phyloP scores from a whole-genome alignment of 2,797 vertebrate species.

The Clarias pachynema region DNA sequence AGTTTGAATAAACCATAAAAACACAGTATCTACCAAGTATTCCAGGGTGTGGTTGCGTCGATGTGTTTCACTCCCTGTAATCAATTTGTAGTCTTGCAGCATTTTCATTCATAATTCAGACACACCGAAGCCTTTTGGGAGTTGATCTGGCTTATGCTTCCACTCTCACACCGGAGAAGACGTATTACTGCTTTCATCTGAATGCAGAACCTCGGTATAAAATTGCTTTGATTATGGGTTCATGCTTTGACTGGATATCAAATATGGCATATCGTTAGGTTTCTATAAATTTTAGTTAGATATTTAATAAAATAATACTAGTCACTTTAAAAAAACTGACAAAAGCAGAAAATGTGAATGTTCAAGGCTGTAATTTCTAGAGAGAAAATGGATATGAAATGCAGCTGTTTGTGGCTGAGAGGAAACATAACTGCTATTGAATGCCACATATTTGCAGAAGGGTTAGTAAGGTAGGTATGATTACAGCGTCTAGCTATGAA shows the following conservation, averaged over 20 bases:
- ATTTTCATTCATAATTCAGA: neutral
- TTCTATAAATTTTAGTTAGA: neutral
- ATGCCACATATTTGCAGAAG: constrained; percentile 3
- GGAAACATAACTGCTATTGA: neutral
- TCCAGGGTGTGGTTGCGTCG: neutral
- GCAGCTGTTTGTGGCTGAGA: neutral
- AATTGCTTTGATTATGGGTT: neutral
- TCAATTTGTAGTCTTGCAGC: neutral
- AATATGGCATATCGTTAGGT: neutral
- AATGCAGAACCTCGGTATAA: neutral
- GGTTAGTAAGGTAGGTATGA: neutral
- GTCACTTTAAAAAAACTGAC: neutral
- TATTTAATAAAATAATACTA: neutral
- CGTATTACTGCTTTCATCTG: neutral
- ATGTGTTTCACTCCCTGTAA: neutral
- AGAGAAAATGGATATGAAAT: neutral
- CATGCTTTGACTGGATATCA: neutral
- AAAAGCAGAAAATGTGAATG: neutral
- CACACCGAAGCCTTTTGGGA: neutral
- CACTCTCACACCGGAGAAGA: neutral
- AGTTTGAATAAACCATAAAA: neutral
- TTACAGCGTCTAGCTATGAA: neutral
- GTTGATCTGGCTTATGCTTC: neutral
- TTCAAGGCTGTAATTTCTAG: neutral
- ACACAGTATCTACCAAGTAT: neutral